Evolutionary conservation across 2,888 invertebrate species (phyloP).

Genomic region (Drepana falcataria): DNA sequence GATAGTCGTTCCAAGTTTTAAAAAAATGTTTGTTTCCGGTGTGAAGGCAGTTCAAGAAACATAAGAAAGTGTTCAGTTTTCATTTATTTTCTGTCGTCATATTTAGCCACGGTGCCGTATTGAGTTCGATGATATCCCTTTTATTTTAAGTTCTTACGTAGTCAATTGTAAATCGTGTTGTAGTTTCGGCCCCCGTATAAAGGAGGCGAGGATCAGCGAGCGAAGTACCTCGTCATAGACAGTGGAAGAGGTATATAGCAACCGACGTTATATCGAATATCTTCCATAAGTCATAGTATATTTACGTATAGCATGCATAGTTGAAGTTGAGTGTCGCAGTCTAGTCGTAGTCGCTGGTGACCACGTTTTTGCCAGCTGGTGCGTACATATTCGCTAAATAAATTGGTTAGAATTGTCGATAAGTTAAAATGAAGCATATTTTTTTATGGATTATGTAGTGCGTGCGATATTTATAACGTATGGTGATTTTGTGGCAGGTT

Average conservation of each 20-base stretch:
- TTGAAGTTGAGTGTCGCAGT: slow-evolving; percentile 34
- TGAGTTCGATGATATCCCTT: slow-evolving; percentile 56
- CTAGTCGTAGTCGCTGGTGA: slow-evolving; percentile 49
- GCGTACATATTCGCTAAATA: slow-evolving; percentile 58
- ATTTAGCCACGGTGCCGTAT: slow-evolving; percentile 63
- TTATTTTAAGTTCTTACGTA: slow-evolving; percentile 60
- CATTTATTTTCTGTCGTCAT: slow-evolving; percentile 77
- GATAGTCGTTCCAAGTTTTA: slow-evolving; percentile 49
- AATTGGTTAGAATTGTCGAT: slow-evolving; percentile 51
- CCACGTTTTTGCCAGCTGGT: slow-evolving; percentile 79
- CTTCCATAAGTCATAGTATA: slow-evolving; percentile 47
- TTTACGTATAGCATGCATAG: slow-evolving; percentile 44
- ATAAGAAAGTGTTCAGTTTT: slow-evolving; percentile 72
- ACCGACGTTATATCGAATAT: slow-evolving; percentile 60
- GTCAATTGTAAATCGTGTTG: slow-evolving; percentile 40
- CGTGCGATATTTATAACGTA: slow-evolving; percentile 12
- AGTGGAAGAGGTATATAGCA: slow-evolving; percentile 60
- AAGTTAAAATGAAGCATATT: slow-evolving; percentile 14
- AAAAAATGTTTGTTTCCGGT: slow-evolving; percentile 69
- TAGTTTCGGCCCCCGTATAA: slow-evolving; percentile 41
- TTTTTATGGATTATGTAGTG: slow-evolving; percentile 24
- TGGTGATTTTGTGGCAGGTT: slow-evolving; percentile 62
- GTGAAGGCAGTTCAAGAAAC: slow-evolving; percentile 73
- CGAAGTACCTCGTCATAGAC: slow-evolving; percentile 60
- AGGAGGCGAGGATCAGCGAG: slow-evolving; percentile 45